Evolutionary conservation across 1,140 invertebrate genomes (phyloP).

Genomic region (Trichomalopsis sarcophagae): DNA sequence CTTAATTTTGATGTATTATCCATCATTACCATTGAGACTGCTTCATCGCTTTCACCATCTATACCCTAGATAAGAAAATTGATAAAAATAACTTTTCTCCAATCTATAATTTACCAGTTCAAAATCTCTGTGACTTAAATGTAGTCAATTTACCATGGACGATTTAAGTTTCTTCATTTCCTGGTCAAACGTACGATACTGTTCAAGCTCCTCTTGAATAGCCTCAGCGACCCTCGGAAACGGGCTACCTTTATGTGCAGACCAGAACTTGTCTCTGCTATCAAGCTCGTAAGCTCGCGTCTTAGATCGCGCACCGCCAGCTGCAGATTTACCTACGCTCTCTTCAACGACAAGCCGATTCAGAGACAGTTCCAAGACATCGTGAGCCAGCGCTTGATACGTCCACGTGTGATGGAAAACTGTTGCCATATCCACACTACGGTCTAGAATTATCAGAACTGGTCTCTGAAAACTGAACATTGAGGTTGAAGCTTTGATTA

Average conservation of each 20-base stretch:
- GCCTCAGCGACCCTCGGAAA: conserved; percentile 98
- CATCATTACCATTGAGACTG: conserved; percentile 88
- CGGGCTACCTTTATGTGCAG: conserved; percentile 94
- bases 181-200: conserved; percentile 94
- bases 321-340: conserved; percentile 74
- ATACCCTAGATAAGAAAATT: conserved; percentile 76
- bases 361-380: conserved; percentile 92
- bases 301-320: conserved; percentile 81
- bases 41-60: conserved; percentile 85
- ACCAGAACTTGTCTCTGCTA: conserved; percentile 93
- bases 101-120: neutral
- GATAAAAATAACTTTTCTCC: neutral
- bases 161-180: conserved; percentile 96
- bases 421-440: conserved; percentile 97
- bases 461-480: conserved; percentile 91
- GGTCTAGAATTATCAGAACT: conserved; percentile 93
- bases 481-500: neutral
- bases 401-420: conserved; percentile 99
- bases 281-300: conserved; percentile 94
- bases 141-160: conserved; percentile 82
- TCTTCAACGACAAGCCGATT: conserved; percentile 92
- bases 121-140: conserved; percentile 20
- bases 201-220: conserved; percentile 97
- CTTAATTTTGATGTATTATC: conserved; percentile 97
- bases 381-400: conserved; percentile 97